Evolutionary conservation across 2,888 invertebrate species (phyloP).

Genomic region (Neelides folsomi): DNA sequence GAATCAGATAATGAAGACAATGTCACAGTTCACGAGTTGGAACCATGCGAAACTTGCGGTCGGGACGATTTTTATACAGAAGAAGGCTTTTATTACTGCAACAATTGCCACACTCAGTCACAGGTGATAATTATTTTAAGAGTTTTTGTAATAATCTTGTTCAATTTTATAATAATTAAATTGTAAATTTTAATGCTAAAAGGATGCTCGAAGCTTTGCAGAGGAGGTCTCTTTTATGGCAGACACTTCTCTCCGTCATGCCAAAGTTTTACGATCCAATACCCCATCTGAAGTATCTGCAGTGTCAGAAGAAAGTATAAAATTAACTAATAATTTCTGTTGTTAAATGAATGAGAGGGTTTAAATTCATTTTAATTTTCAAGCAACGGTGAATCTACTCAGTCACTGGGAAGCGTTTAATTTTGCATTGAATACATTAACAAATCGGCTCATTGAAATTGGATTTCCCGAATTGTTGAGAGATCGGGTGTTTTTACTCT

Average conservation of each 20-base stretch:
- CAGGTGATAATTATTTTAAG: slow-evolving; percentile 17
- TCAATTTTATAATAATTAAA: neutral
- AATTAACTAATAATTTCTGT: too few species aligned
- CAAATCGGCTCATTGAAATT: slow-evolving; percentile 18
- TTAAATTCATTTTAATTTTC: neutral
- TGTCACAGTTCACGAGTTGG: too few species aligned
- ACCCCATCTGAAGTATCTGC: too few species aligned
- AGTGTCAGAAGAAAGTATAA: too few species aligned
- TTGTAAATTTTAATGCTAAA: neutral
- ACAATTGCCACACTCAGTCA: slow-evolving; percentile 24
- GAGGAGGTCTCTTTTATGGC: slow-evolving; percentile 3
- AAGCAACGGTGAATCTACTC: neutral
- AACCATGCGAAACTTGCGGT: slow-evolving; percentile 21
- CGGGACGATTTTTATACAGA: slow-evolving; percentile 9
- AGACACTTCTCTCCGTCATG: too few species aligned
- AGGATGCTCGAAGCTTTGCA: slow-evolving; percentile 12
- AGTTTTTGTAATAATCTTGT: neutral
- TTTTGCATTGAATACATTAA: slow-evolving; percentile 15
- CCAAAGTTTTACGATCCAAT: too few species aligned
- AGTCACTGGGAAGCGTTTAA: slow-evolving; percentile 25
- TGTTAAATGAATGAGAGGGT: neutral
- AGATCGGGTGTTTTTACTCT: slow-evolving; percentile 21
- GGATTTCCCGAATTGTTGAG: slow-evolving; percentile 22
- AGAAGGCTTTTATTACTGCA: slow-evolving; percentile 27
- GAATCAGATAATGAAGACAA: too few species aligned